Conservation (phyloP, 92 coral and sea anemone species). For the Zoanthus gigantus region DNA sequence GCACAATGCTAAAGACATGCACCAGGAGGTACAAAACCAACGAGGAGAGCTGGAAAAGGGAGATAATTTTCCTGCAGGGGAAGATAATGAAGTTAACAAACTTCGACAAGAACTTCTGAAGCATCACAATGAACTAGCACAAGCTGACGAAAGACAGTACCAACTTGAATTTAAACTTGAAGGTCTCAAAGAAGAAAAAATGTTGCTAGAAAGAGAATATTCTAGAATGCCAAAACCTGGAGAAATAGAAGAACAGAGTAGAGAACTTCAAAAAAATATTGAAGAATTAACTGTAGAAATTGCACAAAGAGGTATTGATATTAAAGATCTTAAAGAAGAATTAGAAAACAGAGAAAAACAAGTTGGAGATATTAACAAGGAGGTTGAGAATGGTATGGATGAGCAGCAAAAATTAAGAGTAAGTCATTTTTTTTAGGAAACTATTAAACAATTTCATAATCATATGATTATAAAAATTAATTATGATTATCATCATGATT, state of each 20-base stretch:
- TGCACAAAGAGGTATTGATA: conserved; percentile 91
- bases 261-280: conserved; percentile 84
- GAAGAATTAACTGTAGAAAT: conserved; percentile 93
- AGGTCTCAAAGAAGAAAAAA: conserved; percentile 92
- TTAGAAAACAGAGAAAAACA: conserved; percentile 81
- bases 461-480: no score
- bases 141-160: conserved; percentile 99
- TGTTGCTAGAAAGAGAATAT: conserved; percentile 93
- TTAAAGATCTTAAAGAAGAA: conserved; percentile 90
- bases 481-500: no score
- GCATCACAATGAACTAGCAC: conserved; percentile 97
- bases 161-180: conserved; percentile 93
- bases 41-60: conserved; percentile 92
- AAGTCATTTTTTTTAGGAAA: conserved; percentile 23
- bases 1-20: conserved; percentile 94
- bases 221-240: conserved; percentile 99
- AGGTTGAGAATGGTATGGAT: conserved; percentile 83
- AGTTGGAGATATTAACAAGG: conserved; percentile 78
- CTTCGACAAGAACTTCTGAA: conserved; percentile 95
- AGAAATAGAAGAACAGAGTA: conserved; percentile 92
- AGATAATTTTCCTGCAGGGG: conserved; percentile 97
- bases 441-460: no score
- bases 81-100: conserved; percentile 93
- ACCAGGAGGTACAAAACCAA: conserved; percentile 95
- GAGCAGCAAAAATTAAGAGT: conserved; percentile 92